Evolutionary conservation across 1,140 invertebrate species (phyloP).

Genomic region (Coptotermes formosanus): DNA sequence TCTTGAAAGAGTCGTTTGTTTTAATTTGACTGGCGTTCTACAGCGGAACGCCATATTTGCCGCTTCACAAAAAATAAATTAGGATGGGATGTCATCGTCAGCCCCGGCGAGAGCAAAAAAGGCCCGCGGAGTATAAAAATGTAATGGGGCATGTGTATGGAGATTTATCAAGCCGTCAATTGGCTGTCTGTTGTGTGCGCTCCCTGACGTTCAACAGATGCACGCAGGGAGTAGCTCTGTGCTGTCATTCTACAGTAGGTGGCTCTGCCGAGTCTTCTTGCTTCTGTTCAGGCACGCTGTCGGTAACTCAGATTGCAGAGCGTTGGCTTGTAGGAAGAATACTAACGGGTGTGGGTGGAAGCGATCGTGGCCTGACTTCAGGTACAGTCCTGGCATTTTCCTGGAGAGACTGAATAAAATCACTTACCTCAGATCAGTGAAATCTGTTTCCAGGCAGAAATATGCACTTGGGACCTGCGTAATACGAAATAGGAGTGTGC

Average conservation of each 20-base stretch:
- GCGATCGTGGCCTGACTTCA: too few species aligned
- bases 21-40: background rate
- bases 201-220: background rate
- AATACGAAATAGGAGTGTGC: too few species aligned
- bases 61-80: background rate
- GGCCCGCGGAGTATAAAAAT: background rate
- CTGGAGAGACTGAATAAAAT: too few species aligned
- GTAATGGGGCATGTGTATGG: slow-evolving; percentile 5
- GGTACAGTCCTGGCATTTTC: too few species aligned
- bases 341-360: too few species aligned
- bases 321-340: too few species aligned
- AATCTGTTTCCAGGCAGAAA: too few species aligned
- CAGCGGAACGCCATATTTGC: background rate
- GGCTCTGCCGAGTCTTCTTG: background rate
- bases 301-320: too few species aligned
- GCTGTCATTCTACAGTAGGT: background rate
- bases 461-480: too few species aligned
- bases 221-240: background rate
- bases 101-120: background rate
- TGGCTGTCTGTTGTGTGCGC: background rate
- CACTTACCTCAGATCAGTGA: too few species aligned
- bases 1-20: slow-evolving; percentile 1
- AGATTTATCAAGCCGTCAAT: slow-evolving; percentile 17
- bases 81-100: background rate
- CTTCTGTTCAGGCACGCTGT: too few species aligned